phyloP scores from a whole-genome alignment of 2,888 invertebrate species.

The Melangyna quadrimaculata region DNA sequence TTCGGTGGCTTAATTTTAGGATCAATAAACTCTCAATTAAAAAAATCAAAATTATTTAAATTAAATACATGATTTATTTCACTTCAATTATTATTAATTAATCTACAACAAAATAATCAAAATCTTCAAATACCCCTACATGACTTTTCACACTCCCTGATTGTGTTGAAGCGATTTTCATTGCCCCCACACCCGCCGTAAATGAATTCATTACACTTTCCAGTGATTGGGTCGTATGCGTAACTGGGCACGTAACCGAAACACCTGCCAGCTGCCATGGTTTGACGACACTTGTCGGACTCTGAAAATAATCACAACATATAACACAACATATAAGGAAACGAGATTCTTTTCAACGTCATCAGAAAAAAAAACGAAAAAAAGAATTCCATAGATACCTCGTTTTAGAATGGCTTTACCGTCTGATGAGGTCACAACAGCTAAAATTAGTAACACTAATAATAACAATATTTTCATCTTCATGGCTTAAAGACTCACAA shows the following conservation, averaged over 20 bases:
- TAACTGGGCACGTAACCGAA: slow-evolving; percentile 87
- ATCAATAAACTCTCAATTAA: slow-evolving; percentile 32
- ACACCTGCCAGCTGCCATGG: slow-evolving; percentile 86
- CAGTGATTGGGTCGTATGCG: slow-evolving; percentile 86
- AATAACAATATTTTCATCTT: slow-evolving; percentile 31
- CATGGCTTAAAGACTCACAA: slow-evolving; percentile 14
- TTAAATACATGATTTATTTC: background rate
- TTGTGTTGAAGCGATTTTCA: slow-evolving; percentile 87
- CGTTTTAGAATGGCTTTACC: slow-evolving; percentile 32
- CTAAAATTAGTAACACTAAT: slow-evolving; percentile 19
- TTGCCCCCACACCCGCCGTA: slow-evolving; percentile 90
- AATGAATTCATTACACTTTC: slow-evolving; percentile 87
- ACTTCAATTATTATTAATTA: background rate
- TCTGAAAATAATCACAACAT: slow-evolving; percentile 8
- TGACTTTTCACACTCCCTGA: slow-evolving; percentile 84
- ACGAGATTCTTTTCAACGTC: slow-evolving; percentile 23
- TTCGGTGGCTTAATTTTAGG: slow-evolving; percentile 21
- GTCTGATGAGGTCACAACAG: slow-evolving; percentile 9
- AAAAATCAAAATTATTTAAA: background rate
- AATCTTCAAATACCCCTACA: slow-evolving; percentile 79
- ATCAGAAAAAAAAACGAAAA: background rate
- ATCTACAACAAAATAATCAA: background rate
- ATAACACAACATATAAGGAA: background rate
- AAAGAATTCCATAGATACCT: slow-evolving; percentile 15
- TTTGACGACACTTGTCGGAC: slow-evolving; percentile 85